Conservation (phyloP, 1,140 invertebrate species). For the Leucophenga varia region DNA sequence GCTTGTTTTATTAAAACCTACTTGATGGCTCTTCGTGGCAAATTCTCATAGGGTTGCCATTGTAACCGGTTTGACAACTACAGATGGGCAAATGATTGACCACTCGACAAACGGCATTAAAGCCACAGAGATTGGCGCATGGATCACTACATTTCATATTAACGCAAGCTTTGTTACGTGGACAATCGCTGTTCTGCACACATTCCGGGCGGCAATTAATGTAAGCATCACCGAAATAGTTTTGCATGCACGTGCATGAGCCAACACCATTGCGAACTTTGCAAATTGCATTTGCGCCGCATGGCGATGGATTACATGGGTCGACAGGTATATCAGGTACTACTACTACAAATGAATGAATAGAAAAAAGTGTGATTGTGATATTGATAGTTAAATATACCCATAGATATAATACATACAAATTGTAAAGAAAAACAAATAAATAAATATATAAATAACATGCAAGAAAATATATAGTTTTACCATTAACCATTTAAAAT, state of each 20-base stretch:
- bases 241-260: conserved; percentile 76
- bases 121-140: conserved; percentile 75
- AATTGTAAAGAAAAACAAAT: conserved; percentile 15
- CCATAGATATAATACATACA: conserved; percentile 16
- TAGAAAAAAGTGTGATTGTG: conserved; percentile 16
- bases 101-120: conserved; percentile 80
- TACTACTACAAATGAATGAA: conserved; percentile 36
- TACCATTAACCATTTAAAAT: conserved; percentile 35
- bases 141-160: conserved; percentile 82
- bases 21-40: conserved; percentile 67
- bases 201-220: conserved; percentile 78
- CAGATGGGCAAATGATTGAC: conserved; percentile 81
- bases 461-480: conserved; percentile 27
- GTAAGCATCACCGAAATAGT: conserved; percentile 83
- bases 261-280: conserved; percentile 74
- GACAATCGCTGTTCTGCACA: conserved; percentile 78
- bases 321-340: conserved; percentile 55
- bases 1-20: conserved; percentile 55
- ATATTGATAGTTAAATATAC: conserved; percentile 20
- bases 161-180: conserved; percentile 71
- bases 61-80: conserved; percentile 72
- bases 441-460: conserved; percentile 32
- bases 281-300: conserved; percentile 79
- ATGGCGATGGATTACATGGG: conserved; percentile 81
- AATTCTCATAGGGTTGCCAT: conserved; percentile 73